Conservation (phyloP, 2,888 invertebrate species). For the Tenthredo livida region DNA sequence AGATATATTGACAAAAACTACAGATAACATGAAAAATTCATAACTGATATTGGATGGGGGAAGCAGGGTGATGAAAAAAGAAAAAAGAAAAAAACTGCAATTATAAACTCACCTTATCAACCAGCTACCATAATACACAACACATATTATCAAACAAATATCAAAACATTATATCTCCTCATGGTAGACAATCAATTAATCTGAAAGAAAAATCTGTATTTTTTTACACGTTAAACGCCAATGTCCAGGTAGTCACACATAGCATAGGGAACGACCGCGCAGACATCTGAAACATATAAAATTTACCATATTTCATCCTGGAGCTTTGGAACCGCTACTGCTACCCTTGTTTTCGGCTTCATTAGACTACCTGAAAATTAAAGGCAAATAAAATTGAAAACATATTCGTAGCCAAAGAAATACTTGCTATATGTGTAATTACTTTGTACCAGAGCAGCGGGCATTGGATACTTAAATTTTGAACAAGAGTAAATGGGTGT, state of each 20-base stretch:
- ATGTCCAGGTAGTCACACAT: neutral
- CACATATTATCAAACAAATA: conserved; percentile 57
- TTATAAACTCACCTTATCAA: conserved; percentile 68
- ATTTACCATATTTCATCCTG: conserved; percentile 47
- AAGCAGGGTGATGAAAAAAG: conserved; percentile 57
- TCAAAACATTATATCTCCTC: conserved; percentile 39
- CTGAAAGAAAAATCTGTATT: conserved; percentile 60
- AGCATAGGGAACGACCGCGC: neutral
- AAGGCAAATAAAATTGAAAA: neutral
- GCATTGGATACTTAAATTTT: neutral
- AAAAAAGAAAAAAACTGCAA: conserved; percentile 38
- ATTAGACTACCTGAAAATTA: conserved; percentile 15
- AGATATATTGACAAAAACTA: conserved; percentile 64
- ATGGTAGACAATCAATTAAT: conserved; percentile 3
- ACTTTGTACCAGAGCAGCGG: neutral
- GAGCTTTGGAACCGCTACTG: conserved; percentile 30
- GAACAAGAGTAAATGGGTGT: neutral
- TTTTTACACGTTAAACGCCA: neutral
- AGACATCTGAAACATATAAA: conserved; percentile 59
- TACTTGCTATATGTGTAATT: conserved; percentile 11
- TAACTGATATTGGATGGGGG: conserved; percentile 55
- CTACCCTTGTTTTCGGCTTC: neutral
- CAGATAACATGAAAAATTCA: conserved; percentile 61
- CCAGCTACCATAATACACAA: conserved; percentile 60
- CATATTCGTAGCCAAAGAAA: conserved; percentile 42